Base-by-base conservation (phyloP, 2,797 vertebrate genomes). In the Gallinago nigripennis region DNA sequence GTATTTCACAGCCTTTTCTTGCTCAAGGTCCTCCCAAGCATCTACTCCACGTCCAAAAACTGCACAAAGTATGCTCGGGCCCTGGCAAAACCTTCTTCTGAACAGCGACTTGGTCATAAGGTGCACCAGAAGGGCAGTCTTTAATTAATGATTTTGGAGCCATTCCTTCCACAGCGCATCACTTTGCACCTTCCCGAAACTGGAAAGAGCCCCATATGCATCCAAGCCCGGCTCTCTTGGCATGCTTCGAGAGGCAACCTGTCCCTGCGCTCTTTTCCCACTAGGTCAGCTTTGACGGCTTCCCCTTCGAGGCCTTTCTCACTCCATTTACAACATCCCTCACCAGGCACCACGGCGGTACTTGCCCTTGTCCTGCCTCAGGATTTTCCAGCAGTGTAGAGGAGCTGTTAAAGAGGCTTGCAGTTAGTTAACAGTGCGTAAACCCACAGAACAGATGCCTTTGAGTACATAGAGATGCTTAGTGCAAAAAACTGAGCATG, bases 71-170 rank as follows among this genome's bases (percentile, higher is more conserved):
- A 28, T 89, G 31, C 65, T 53, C 8, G 46, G 91, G 69, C 69
- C 80, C 77, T 86, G 80, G 92, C 46, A 86, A 90, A 94, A 75
- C 73, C 58, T 63, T 68, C 11, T 41, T 79, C 54, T 72, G 69
- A 46, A 54, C 77, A 51, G 58, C 14, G 58, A 69, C 46, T 81
- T 65, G 80, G 80, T 95, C 94, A 95, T 78, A 94, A 94, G 92
- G 90, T 65, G 25, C 85, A 95, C 82, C 94, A 97, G 85, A 95
- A 97, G 92, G 94, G 43, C 77, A 92, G 63, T 23, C 77, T 94
- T 93, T 96, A 95, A 95, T 95, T 96, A 96, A 96, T 51, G 84
- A 83, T 88, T 96, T 92, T 95, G 94, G 95, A 96, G 88, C 88
- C 90, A 82, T 92, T 95, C 82, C 75, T 96, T 97, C 81, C 90